Evolutionary conservation across 1,140 invertebrate species (phyloP), one percentile per base, ranked within the genome.

Genomic region (Grapholita molesta): DNA sequence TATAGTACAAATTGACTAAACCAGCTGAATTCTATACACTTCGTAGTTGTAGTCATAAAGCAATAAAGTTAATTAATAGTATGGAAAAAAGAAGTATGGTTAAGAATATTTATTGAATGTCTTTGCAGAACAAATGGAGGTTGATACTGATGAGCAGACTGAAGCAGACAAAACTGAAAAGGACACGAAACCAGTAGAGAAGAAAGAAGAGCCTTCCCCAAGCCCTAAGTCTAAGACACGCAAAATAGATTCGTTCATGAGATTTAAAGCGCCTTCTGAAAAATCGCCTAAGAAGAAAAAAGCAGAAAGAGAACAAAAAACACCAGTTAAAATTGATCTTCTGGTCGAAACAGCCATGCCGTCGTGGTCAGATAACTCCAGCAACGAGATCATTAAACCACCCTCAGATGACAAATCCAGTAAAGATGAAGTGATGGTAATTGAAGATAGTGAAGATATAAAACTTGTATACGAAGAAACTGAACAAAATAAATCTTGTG

Each of bases 381-480:
- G 73, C 57, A 86, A 73, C 30, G 81, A 87, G 57, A 78, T 91
- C 21, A 78, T 87, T 18, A 83, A 85, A 73, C 83, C 82, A 15
- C 77, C 42, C 6, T 18, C 42, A 21, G 42, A 48, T 12, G 78
- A 72, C 0, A 57, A 82, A 85, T 75, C 88, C 77, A 73, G 85
- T 70, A 71, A 83, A 80, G 64, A 69, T 11, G 68, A 84, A 15
- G 68, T 88, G 2, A 79, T 86, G 55, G 67, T 85, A 0, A 89
- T 93, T 52, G 92, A 90, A 71, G 93, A 92, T 55, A 94, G 93
- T 9, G 94, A 95, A 83, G 95, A 96, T 74, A 95, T 96, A 28
- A 93, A 94, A 77, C 85, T 96, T 61, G 92, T 95, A 65, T 94
- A 94, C 64, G 94, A 95, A 73, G 94, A 95, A 35, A 84, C 87